Evolutionary conservation across 2,888 invertebrate genomes (phyloP).

Genomic region (Allophyes oxyacanthae): DNA sequence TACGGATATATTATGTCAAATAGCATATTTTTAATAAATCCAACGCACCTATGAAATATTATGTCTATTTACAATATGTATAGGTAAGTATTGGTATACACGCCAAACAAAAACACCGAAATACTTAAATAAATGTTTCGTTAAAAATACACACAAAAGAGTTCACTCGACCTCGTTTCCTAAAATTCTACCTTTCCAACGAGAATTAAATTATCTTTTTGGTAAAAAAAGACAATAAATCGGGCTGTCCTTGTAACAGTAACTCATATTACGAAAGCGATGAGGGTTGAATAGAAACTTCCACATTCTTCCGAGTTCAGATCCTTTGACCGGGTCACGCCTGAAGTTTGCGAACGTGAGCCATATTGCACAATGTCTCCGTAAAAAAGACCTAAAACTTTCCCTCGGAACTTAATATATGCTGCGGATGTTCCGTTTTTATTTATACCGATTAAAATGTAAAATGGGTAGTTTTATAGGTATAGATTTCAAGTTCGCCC

Average conservation of each 20-base stretch:
- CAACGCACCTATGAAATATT: too few species aligned
- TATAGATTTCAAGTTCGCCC: conserved; percentile 40
- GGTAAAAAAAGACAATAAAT: conserved; percentile 53
- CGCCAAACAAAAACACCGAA: too few species aligned
- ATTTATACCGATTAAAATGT: conserved; percentile 61
- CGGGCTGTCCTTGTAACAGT: conserved; percentile 53
- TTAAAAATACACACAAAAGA: neutral
- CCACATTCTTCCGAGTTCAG: conserved; percentile 66
- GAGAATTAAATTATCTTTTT: conserved; percentile 12
- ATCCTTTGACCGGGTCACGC: conserved; percentile 79
- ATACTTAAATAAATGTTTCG: too few species aligned
- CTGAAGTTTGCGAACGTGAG: conserved; percentile 71
- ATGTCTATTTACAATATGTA: too few species aligned
- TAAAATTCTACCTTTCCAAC: conserved; percentile 3
- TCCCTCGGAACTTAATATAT: conserved; percentile 68
- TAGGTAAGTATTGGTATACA: too few species aligned
- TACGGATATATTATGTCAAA: too few species aligned
- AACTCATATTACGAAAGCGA: conserved; percentile 67
- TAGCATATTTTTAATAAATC: too few species aligned
- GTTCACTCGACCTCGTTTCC: neutral
- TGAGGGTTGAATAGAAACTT: conserved; percentile 69
- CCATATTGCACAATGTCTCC: conserved; percentile 76
- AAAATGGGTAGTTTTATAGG: conserved; percentile 38
- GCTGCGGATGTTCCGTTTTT: conserved; percentile 61
- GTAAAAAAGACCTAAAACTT: conserved; percentile 75